phyloP scores from a whole-genome alignment of 2,888 invertebrate species.

The Hemicrepidius hirtus region DNA sequence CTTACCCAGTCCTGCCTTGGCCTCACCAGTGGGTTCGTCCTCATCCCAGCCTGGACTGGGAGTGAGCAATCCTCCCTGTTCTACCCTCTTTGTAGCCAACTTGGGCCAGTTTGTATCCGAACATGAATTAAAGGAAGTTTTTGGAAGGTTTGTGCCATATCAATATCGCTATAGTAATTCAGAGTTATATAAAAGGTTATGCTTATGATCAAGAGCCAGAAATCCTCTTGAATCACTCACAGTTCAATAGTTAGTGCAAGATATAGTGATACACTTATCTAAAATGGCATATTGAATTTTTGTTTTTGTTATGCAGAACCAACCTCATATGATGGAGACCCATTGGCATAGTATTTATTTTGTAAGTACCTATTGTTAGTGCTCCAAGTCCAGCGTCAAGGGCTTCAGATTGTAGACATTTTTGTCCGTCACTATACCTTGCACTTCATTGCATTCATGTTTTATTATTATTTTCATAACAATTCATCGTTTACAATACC shows the following conservation, averaged over 20 bases:
- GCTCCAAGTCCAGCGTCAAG: slow-evolving; percentile 36
- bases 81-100: slow-evolving; percentile 98
- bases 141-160: slow-evolving; percentile 86
- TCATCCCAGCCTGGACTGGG: slow-evolving; percentile 82
- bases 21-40: slow-evolving; percentile 89
- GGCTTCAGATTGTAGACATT: slow-evolving; percentile 35
- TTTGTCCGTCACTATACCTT: slow-evolving; percentile 66
- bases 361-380: slow-evolving; percentile 59
- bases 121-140: slow-evolving; percentile 98
- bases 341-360: slow-evolving; percentile 55
- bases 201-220: neutral
- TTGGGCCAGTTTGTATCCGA: slow-evolving; percentile 98
- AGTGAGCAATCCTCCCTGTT: slow-evolving; percentile 91
- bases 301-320: slow-evolving; percentile 62
- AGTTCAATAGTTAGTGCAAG: slow-evolving; percentile 61
- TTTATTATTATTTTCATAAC: slow-evolving; percentile 21
- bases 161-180: slow-evolving; percentile 3
- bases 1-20: slow-evolving; percentile 94
- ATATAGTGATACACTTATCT: slow-evolving; percentile 61
- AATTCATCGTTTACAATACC: slow-evolving; percentile 23
- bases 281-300: slow-evolving; percentile 48
- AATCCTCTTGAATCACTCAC: slow-evolving; percentile 20
- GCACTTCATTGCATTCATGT: slow-evolving; percentile 62
- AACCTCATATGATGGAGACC: slow-evolving; percentile 61
- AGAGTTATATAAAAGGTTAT: neutral